Base-by-base conservation (phyloP, 1,140 invertebrate species). In the Drosophila auraria region DNA sequence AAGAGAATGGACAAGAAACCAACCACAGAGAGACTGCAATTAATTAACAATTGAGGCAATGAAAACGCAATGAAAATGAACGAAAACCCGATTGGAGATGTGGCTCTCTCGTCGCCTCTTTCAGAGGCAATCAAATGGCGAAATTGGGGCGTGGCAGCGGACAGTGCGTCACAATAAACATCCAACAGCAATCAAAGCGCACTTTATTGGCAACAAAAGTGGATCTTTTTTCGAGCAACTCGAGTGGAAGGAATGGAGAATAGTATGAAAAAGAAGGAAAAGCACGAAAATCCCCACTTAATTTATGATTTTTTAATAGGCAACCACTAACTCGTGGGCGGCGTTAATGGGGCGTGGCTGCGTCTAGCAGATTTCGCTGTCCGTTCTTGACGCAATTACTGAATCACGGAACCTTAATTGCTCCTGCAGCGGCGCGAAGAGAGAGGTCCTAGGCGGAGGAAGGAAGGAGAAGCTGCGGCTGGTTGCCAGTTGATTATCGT, bases 261-360 rank as follows among this genome's bases (percentile, higher is more conserved):
- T n/a, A 45, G 27, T 45, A 25, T 33, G 12, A 15, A 23, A 9
- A 61, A 44, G 61, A 56, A 65, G 40, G 23, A 25, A 23, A 27
- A 65, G 38, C 36, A 23, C 20, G 8, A 58, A 33, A 40, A 42
- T 11, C 47, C 25, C 8, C 25, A n/a, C 20, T 56, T 71, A 68
- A 71, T 68, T 68, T 71, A 71, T 71, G 68, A 71, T 71, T 38
- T 71, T 66, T 71, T 68, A 68, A 71, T 71, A 40, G 68, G 63
- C 50, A 68, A 27, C 50, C 40, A 68, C 62, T 47, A 69, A 30
- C 36, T 54, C 8, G 49, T n/a, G 50, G 50, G 63, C 68, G 49
- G 30, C 1, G 30, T 62, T 47, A 68, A 68, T 54, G 68, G 68
- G 68, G 50, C 68, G 68, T 71, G 62, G 62, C 53, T 56, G 12